Evolutionary conservation across 2,888 invertebrate genomes (phyloP).

Genomic region (Lasioglossum malachurum): DNA sequence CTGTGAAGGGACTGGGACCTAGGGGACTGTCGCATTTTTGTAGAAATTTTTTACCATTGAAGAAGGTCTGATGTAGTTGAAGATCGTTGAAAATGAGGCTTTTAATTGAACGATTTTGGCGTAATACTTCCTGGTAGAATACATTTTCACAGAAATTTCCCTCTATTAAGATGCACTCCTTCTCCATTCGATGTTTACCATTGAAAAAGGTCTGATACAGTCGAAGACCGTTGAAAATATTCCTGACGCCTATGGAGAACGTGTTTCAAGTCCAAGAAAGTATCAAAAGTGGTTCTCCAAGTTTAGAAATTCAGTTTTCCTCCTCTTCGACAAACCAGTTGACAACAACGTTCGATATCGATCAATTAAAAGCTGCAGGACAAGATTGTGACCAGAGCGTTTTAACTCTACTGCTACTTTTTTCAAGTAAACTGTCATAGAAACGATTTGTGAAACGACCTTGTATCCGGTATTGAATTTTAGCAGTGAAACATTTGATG

Average conservation of each 20-base stretch:
- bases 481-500: background rate
- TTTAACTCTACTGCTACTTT: no score
- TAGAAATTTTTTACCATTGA: no score
- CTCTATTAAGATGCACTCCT: background rate
- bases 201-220: background rate
- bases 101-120: background rate
- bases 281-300: background rate
- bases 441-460: background rate
- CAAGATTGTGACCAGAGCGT: background rate
- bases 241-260: background rate
- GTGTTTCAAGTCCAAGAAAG: background rate
- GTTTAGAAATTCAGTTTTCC: background rate
- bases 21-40: no score
- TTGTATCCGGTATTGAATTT: background rate
- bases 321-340: background rate
- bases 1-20: no score
- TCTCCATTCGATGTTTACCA: no score
- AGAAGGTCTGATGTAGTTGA: no score
- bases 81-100: background rate
- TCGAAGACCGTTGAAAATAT: background rate
- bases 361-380: background rate
- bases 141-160: background rate
- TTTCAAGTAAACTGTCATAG: background rate
- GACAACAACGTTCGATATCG: slow-evolving; percentile 1
- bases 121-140: background rate